These are phyloP conservation scores for Drosophila aldrichi DNA, from an alignment of 2,888 invertebrate species.

Conservation along the genomic window DNA sequence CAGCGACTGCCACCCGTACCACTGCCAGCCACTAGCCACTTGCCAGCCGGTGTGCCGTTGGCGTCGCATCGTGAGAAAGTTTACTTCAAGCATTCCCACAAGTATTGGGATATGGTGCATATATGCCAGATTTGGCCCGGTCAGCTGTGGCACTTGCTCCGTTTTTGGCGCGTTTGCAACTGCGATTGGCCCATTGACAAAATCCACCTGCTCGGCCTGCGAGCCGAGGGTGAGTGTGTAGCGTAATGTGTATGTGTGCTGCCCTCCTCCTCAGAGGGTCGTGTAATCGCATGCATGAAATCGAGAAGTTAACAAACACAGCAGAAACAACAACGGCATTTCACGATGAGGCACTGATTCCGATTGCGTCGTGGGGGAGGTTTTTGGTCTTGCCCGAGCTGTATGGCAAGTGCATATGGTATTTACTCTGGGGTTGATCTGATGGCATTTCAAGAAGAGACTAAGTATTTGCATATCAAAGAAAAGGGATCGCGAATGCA, in stretches of 20 bases:
- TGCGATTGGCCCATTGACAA: constrained; percentile 65
- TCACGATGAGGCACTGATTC: constrained; percentile 50
- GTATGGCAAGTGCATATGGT: constrained; percentile 34
- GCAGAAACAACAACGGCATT: constrained; percentile 37
- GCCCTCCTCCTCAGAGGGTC: constrained; percentile 45
- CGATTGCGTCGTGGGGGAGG: constrained; percentile 63
- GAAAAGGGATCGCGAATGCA: background rate
- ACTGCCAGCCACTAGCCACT: constrained; percentile 48
- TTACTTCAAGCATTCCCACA: constrained; percentile 85
- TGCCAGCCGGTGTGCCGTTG: constrained; percentile 68
- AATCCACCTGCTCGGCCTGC: constrained; percentile 74
- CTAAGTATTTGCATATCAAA: constrained; percentile 29
- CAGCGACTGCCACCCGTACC: constrained; percentile 60
- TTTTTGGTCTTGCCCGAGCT: constrained; percentile 41
- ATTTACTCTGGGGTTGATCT: constrained; percentile 16
- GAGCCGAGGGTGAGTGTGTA: constrained; percentile 44
- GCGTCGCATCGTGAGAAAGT: constrained; percentile 85
- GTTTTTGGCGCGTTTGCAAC: constrained; percentile 46
- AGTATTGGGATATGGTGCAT: constrained; percentile 69
- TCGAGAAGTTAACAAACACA: constrained; percentile 67
- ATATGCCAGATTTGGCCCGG: constrained; percentile 62
- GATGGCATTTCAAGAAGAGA: background rate
- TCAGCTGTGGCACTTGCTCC: constrained; percentile 75
- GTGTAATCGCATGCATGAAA: constrained; percentile 69
- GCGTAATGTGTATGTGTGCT: background rate